Base-by-base conservation (phyloP, 2,888 invertebrate species). In the Ophion obscuratus region DNA sequence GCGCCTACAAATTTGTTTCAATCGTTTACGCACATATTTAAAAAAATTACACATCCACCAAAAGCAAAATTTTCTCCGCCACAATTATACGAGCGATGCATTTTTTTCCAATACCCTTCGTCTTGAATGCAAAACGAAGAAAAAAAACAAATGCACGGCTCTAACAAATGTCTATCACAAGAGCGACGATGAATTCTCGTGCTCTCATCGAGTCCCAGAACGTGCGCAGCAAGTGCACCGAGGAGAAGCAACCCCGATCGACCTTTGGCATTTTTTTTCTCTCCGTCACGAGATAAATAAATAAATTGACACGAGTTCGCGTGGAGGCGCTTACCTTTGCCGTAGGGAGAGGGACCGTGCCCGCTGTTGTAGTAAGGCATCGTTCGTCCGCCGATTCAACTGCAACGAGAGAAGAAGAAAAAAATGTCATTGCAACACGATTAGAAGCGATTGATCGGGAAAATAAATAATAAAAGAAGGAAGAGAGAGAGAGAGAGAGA, bases 331-430 rank as follows among this genome's bases (percentile, higher is more conserved):
- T 89, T 88, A 94, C 93, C 94, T 92, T 94, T 93, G 85, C 91
- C 90, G 77, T 93, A 93, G 40, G 90, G 86, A 64, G 92, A 91
- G 68, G 93, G 90, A 76, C 91, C 91, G 86, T 93, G 93, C 59
- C 92, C 90, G 89, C 91, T 91, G 89, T 92, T 93, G 87, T 93
- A 93, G 88, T 93, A 94, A 86, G 94, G 92, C 94, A 94, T 94
- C 57, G 82, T 90, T 59, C 67, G 84, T 82, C 82, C 67, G 36
- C 84, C 81, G 76, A 82, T 80, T 87, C 67, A 89, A 86, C 92
- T 92, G 90, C 76, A 91, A 92, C 87, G 86, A 14, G 87, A 74
- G 81, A 71, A 77, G 20, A 81, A 76, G 76, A 62, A 59, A 64
- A 67, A 64, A 2, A 53, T 4, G 14, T 36, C 10, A 17, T 36